Conservation (phyloP, 2,797 vertebrate genomes). For the Girardinus metallicus region DNA sequence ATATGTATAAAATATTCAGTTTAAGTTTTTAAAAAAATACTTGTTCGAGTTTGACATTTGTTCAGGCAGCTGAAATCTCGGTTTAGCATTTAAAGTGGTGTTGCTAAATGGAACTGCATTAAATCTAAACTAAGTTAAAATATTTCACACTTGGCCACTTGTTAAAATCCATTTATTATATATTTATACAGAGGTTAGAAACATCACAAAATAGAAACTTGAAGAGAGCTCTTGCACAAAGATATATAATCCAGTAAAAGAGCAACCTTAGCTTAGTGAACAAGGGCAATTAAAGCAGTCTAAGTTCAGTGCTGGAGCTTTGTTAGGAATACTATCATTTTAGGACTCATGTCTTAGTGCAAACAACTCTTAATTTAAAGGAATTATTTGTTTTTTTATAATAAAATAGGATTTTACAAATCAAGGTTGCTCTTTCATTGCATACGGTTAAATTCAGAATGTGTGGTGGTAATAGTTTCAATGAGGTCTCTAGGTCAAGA, state of each 20-base stretch:
- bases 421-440: slow-evolving; percentile 81
- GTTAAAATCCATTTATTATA: slow-evolving; percentile 81
- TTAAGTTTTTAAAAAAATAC: background rate
- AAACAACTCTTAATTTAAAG: slow-evolving; percentile 66
- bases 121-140: slow-evolving; percentile 13
- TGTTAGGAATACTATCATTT: slow-evolving; percentile 64
- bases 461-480: slow-evolving; percentile 65
- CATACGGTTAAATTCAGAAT: slow-evolving; percentile 75
- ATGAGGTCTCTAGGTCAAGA: slow-evolving; percentile 65
- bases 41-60: background rate
- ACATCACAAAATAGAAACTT: slow-evolving; percentile 84
- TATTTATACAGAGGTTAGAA: slow-evolving; percentile 78
- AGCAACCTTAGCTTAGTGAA: slow-evolving; percentile 74
- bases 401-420: slow-evolving; percentile 69
- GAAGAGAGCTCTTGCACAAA: slow-evolving; percentile 74
- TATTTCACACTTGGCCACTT: slow-evolving; percentile 42
- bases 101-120: background rate
- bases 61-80: background rate
- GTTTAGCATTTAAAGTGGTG: background rate
- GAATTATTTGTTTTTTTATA: slow-evolving; percentile 57
- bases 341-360: slow-evolving; percentile 69
- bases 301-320: slow-evolving; percentile 65
- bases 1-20: background rate
- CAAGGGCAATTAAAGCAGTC: slow-evolving; percentile 65
- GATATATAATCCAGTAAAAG: slow-evolving; percentile 74